These are phyloP conservation scores for Numida meleagris DNA, from an alignment of 2,113 vertebrate species.

Conservation along the genomic window DNA sequence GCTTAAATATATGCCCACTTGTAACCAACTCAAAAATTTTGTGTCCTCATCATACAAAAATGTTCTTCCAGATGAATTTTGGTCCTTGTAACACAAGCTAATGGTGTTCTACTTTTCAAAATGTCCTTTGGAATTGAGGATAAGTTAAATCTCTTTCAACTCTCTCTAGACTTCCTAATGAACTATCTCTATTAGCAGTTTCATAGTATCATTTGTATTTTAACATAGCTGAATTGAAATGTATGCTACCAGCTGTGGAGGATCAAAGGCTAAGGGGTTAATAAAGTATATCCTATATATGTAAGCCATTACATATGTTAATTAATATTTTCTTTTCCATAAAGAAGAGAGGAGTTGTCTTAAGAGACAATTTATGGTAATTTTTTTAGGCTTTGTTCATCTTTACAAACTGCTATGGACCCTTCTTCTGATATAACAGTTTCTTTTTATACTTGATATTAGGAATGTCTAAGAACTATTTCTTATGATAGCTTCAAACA, in stretches of 20 bases:
- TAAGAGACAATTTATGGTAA: neutral
- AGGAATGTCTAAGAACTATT: neutral
- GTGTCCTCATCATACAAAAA: neutral
- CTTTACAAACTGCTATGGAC: neutral
- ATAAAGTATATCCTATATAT: neutral
- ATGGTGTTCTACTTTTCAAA: neutral
- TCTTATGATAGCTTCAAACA: neutral
- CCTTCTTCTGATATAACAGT: neutral
- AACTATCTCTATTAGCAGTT: neutral
- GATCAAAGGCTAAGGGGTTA: neutral
- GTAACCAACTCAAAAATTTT: neutral
- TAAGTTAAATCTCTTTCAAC: neutral
- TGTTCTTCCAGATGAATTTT: neutral
- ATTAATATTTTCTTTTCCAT: neutral
- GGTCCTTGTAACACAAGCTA: neutral
- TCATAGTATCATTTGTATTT: neutral
- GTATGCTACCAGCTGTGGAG: neutral
- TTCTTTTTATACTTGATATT: fast-evolving
- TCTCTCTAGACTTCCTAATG: neutral
- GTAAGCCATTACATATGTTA: neutral
- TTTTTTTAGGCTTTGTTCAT: neutral
- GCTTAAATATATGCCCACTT: neutral
- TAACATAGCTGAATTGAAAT: neutral
- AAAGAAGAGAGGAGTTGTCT: neutral
- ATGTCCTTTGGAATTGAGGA: neutral